These are phyloP conservation scores for Aulostomus chinensis DNA, from an alignment of 2,797 vertebrate species.

Conservation along the genomic window DNA sequence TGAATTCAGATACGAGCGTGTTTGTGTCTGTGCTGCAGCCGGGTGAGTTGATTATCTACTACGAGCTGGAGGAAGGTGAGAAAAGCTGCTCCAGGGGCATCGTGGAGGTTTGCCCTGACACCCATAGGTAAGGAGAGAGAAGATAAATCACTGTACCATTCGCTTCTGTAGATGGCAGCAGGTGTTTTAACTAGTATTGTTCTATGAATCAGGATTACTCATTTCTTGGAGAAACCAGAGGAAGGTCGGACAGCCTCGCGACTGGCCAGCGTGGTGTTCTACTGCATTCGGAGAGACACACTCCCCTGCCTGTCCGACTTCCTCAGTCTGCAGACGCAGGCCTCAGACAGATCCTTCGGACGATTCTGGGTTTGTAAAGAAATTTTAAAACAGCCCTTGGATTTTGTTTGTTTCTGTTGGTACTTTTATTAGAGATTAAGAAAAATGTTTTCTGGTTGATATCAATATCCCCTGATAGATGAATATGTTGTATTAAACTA, in stretches of 20 bases:
- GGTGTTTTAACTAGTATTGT: background rate
- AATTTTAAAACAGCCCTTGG: background rate
- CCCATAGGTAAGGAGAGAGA: constrained; percentile 75
- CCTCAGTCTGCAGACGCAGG: constrained; percentile 61
- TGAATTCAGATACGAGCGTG: too few species aligned
- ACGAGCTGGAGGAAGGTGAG: constrained; percentile 84
- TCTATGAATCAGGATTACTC: constrained; percentile 68
- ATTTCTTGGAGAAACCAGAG: constrained; percentile 82
- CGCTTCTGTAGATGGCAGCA: background rate
- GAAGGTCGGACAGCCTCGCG: constrained; percentile 73
- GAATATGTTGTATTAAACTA: too few species aligned
- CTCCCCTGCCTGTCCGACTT: constrained; percentile 74
- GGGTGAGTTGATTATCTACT: constrained; percentile 85
- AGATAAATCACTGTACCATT: background rate
- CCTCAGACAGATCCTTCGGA: constrained; percentile 73
- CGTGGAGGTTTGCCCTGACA: constrained; percentile 83
- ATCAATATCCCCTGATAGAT: too few species aligned
- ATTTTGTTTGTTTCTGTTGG: too few species aligned
- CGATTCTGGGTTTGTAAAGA: constrained; percentile 78
- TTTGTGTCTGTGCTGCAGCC: constrained; percentile 61
- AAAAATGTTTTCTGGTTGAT: background rate
- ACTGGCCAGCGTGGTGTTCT: constrained; percentile 86
- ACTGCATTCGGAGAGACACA: constrained; percentile 77
- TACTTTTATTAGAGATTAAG: too few species aligned
- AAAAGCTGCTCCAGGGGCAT: constrained; percentile 81